Conservation (phyloP, 2,113 vertebrate genomes). For the Pachypanchax playfairii region DNA sequence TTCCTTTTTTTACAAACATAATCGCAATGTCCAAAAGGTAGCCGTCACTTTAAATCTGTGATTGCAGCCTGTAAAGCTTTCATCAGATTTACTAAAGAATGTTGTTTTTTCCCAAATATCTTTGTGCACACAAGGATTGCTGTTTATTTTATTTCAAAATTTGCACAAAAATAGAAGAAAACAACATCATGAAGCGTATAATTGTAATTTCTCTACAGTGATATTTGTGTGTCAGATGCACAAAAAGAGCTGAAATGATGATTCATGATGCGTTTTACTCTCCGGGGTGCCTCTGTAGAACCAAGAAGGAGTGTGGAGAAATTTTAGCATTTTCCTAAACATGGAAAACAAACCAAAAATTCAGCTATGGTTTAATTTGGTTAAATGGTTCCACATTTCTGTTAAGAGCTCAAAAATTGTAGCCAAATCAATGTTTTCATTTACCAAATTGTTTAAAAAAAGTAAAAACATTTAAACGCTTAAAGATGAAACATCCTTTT, state of each 20-base stretch:
- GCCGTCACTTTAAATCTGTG: background rate
- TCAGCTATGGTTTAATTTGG: slow-evolving; percentile 4
- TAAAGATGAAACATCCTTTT: background rate
- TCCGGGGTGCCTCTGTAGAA: background rate
- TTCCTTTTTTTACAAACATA: background rate
- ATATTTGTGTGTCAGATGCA: background rate
- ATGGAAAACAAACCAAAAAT: background rate
- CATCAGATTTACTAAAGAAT: slow-evolving; percentile 10
- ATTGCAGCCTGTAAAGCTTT: slow-evolving; percentile 37
- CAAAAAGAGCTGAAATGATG: background rate
- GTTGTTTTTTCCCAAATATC: slow-evolving; percentile 2
- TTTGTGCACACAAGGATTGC: background rate
- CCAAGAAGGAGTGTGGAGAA: background rate
- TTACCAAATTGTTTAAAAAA: background rate
- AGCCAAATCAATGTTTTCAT: background rate
- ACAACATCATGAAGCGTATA: slow-evolving; percentile 5
- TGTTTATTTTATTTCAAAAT: slow-evolving; percentile 1
- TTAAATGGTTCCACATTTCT: background rate
- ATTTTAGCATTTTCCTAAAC: background rate
- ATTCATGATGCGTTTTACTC: background rate
- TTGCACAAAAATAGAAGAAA: slow-evolving; percentile 4
- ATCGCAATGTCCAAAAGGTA: background rate
- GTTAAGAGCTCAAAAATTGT: background rate
- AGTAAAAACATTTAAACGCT: background rate
- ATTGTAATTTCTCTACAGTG: slow-evolving; percentile 7